Evolutionary conservation across 2,888 invertebrate genomes (phyloP).

Genomic region (Omphaloscelis lunosa): DNA sequence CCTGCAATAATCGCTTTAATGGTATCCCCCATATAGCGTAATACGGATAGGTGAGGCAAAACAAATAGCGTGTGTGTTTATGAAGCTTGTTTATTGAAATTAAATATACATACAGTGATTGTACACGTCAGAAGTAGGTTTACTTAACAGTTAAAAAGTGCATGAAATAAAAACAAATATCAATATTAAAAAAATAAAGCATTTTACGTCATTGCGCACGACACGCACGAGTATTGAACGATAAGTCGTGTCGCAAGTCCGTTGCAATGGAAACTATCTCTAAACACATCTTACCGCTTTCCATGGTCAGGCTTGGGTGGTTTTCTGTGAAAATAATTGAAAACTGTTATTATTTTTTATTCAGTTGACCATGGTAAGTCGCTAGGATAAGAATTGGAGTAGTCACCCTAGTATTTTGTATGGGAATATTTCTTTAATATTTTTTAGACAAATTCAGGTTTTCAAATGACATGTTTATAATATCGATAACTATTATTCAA

Average conservation of each 20-base stretch:
- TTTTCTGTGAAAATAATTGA: slow-evolving; percentile 64
- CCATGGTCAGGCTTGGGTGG: slow-evolving; percentile 50
- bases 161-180: slow-evolving; percentile 63
- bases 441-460: not conserved
- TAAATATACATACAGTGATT: slow-evolving; percentile 75
- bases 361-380: not conserved
- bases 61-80: slow-evolving; percentile 82
- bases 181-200: slow-evolving; percentile 41
- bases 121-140: slow-evolving; percentile 69
- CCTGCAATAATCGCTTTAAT: slow-evolving; percentile 65
- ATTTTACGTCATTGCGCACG: slow-evolving; percentile 38
- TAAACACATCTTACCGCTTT: slow-evolving; percentile 67
- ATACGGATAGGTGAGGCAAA: slow-evolving; percentile 79
- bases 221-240: slow-evolving; percentile 24
- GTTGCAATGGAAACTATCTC: slow-evolving; percentile 63
- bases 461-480: not conserved
- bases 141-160: slow-evolving; percentile 73
- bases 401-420: slow-evolving; percentile 2
- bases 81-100: slow-evolving; percentile 82
- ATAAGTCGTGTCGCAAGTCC: slow-evolving; percentile 52
- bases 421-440: not conserved
- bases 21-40: slow-evolving; percentile 66
- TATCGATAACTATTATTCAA: not conserved
- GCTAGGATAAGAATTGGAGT: slow-evolving; percentile 1
- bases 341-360: slow-evolving; percentile 29